Evolutionary conservation across 2,797 vertebrate species (phyloP).

Genomic region (Scomberomorus guttatus): DNA sequence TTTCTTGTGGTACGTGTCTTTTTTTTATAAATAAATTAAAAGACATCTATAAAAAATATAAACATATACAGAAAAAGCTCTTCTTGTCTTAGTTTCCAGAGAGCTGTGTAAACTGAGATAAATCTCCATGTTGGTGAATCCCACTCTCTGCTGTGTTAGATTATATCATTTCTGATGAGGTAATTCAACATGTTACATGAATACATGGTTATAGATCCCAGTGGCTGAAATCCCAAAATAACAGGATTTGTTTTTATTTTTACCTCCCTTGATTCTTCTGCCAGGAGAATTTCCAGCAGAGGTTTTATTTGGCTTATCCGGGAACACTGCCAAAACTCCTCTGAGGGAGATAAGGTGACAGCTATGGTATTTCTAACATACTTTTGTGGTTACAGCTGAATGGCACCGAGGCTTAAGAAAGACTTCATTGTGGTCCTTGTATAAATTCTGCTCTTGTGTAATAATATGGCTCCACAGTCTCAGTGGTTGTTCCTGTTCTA

Average conservation of each 20-base stretch:
- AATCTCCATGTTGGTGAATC: background rate
- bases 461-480: background rate
- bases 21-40: no score
- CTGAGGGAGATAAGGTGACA: slow-evolving; percentile 5
- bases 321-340: background rate
- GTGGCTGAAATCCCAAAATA: background rate
- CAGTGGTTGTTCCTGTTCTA: background rate
- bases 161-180: background rate
- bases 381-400: background rate
- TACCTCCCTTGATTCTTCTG: background rate
- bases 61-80: no score
- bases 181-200: background rate
- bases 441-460: background rate
- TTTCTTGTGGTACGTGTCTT: no score
- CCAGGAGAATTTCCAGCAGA: slow-evolving; percentile 18
- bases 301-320: background rate
- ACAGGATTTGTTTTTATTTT: background rate
- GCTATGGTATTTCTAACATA: background rate
- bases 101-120: background rate
- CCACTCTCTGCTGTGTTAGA: background rate
- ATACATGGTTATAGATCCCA: background rate
- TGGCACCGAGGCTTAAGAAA: background rate
- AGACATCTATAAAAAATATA: no score
- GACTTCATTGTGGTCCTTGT: background rate
- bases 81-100: no score